phyloP scores from a whole-genome alignment of 2,888 invertebrate genomes.

The Sesamia inferens region DNA sequence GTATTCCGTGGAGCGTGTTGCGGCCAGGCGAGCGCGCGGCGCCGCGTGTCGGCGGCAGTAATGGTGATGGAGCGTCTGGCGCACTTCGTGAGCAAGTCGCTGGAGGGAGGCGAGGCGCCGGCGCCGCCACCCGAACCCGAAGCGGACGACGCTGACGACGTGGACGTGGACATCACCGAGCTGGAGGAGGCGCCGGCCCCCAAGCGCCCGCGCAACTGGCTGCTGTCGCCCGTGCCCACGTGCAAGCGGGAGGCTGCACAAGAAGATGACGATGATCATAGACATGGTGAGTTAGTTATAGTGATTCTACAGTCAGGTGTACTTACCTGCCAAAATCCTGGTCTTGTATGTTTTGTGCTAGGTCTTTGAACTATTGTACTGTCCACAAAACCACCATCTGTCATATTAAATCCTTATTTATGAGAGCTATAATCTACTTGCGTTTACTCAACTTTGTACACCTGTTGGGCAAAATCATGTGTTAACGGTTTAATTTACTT shows the following conservation, averaged over 20 bases:
- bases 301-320: neutral
- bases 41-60: constrained; percentile 84
- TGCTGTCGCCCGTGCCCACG: constrained; percentile 83
- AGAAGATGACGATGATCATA: constrained; percentile 85
- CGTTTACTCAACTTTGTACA: neutral
- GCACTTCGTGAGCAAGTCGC: constrained; percentile 97
- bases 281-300: constrained; percentile 77
- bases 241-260: constrained; percentile 79
- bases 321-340: neutral
- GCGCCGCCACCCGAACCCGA: constrained; percentile 87
- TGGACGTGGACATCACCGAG: constrained; percentile 87
- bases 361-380: neutral
- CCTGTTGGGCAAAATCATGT: neutral
- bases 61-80: constrained; percentile 96
- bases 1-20: constrained; percentile 81
- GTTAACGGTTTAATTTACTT: too few species aligned
- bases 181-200: constrained; percentile 83
- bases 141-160: constrained; percentile 81
- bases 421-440: neutral
- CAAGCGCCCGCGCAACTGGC: constrained; percentile 86
- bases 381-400: neutral
- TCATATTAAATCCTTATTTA: neutral
- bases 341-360: neutral
- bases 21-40: constrained; percentile 82
- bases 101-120: constrained; percentile 91